Evolutionary conservation across 1,140 invertebrate genomes (phyloP).

Genomic region (Eurosta solidaginis): DNA sequence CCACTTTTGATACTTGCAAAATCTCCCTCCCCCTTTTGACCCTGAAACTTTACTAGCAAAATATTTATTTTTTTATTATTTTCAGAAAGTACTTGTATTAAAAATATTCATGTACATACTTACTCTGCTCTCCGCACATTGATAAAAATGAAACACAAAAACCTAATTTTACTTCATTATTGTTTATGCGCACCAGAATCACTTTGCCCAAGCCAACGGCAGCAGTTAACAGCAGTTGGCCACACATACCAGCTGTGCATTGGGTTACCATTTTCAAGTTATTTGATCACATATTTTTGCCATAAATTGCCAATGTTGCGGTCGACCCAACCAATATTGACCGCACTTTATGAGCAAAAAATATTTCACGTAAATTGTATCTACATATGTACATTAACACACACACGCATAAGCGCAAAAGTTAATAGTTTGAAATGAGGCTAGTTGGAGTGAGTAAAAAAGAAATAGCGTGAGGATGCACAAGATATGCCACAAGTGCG

Average conservation of each 20-base stretch:
- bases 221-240: background rate
- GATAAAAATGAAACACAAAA: background rate
- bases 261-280: conserved; percentile 1
- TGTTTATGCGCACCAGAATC: background rate
- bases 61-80: too few species aligned
- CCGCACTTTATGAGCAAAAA: conserved; percentile 33
- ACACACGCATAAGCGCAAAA: too few species aligned
- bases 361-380: conserved; percentile 5
- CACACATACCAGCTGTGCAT: conserved; percentile 12
- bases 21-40: too few species aligned
- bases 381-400: too few species aligned
- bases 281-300: conserved; percentile 35
- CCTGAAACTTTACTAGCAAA: too few species aligned
- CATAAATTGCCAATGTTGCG: conserved; percentile 33
- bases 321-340: conserved; percentile 32
- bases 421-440: too few species aligned
- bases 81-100: too few species aligned
- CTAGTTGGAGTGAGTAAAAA: too few species aligned
- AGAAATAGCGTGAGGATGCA: background rate
- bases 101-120: too few species aligned
- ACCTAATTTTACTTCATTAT: background rate
- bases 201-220: background rate
- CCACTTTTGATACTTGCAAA: too few species aligned
- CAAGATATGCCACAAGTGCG: background rate
- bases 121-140: background rate